A percentile compares a stretch with the other conserved stretches of the same genome.
These are phyloP conservation scores for Cyphotilapia sp. DNA, from an alignment of 2,113 vertebrate genomes.

Conservation along the genomic window DNA sequence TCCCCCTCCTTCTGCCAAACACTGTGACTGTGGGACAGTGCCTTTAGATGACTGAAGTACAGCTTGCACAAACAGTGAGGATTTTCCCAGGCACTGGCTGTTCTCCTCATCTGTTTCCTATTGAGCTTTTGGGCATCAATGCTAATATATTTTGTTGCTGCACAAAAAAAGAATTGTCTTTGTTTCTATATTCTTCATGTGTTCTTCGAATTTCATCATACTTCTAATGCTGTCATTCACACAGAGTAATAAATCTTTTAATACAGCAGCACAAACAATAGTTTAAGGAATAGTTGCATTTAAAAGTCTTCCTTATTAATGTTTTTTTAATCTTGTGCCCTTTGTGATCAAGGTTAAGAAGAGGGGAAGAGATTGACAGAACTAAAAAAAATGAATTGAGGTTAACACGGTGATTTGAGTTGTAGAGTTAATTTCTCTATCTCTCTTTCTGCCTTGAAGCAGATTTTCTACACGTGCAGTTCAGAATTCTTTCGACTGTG, in stretches of 20 bases:
- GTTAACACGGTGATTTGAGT: neutral
- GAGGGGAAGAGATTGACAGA: neutral
- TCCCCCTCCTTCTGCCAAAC: neutral
- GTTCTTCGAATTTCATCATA: neutral
- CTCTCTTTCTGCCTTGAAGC: neutral
- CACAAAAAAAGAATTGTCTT: neutral
- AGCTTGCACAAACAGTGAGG: neutral
- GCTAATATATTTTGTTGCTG: neutral
- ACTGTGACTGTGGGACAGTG: neutral
- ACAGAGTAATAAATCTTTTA: neutral
- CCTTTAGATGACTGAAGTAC: neutral
- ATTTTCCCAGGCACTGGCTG: neutral
- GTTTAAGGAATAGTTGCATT: neutral
- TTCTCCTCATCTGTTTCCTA: conserved; percentile 2
- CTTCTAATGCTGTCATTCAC: neutral
- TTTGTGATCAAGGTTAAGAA: neutral
- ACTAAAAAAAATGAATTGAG: neutral
- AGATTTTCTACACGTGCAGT: neutral
- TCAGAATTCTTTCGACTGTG: neutral
- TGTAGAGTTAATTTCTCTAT: neutral
- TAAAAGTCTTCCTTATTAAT: neutral
- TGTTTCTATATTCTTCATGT: neutral
- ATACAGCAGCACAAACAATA: neutral
- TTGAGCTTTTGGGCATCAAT: neutral
- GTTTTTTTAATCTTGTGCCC: neutral